Base-by-base conservation (phyloP, 1,140 invertebrate genomes). In the Pachyrhynchus sulphureomaculatus region DNA sequence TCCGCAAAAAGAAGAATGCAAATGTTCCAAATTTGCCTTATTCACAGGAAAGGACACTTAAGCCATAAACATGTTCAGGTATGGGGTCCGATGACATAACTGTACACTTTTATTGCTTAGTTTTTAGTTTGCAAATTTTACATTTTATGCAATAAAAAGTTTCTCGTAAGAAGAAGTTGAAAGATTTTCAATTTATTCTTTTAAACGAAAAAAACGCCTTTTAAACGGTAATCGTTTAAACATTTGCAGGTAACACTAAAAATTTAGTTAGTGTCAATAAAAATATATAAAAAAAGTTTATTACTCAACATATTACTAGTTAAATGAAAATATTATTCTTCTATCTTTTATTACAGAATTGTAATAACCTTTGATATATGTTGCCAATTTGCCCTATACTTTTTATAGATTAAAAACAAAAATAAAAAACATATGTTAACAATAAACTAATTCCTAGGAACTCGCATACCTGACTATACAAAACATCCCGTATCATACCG, bases 401-500 rank as follows among this genome's bases (percentile, higher is more conserved):
- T 1, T 39, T 3, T 39, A 39, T 5, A 39, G 13, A 39, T 4
- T 39, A 39, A 26, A 41, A 13, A 39, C n/a, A 26, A 12, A 54
- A 26, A 42, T 20, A 13, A 8, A 26, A 41, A 54, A 54, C n/a
- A 57, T 17, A 57, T 32, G 21, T 29, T 48, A 48, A 58, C 17
- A 17, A 49, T 18, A 4, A 52, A 41, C 44, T 58, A 56, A 45
- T 12, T 26, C 17, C 32, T 58, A 76, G 74, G 74, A 76, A 76
- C 74, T 76, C 68, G 69, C 62, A 76, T 75, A 76, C 74, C 74
- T 66, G 61, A 71, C 69, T 72, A 61, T 68, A 68, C 69, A 70
- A 65, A 65, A 72, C 48, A 65, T 64, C 47, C 29, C 44, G 62
- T 66, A 55, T 61, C 48, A 41, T 66, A 68, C 62, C 65, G 58